Conservation (phyloP, 2,113 vertebrate species). For the Lasiurus cinereus region DNA sequence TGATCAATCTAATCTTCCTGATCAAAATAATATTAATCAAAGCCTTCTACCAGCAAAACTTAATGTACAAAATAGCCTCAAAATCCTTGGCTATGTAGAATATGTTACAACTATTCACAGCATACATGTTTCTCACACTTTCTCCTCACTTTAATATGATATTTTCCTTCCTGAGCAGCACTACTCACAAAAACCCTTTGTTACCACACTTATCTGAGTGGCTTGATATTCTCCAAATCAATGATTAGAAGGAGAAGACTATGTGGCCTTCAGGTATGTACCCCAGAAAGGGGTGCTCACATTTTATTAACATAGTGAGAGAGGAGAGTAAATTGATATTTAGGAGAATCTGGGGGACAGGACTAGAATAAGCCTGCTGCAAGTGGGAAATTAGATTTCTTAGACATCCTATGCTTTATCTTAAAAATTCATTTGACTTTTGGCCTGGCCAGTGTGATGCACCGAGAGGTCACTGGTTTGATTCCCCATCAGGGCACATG, state of each 20-base stretch:
- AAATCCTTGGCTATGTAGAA: not conserved
- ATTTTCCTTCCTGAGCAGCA: not conserved
- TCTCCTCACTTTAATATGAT: not conserved
- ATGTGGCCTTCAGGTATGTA: not conserved
- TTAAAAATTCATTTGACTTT: not conserved
- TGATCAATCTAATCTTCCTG: not conserved
- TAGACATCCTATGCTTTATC: not conserved
- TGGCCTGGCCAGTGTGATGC: not conserved
- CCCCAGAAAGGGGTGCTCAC: not conserved
- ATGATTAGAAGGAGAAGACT: not conserved
- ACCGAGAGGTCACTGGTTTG: too few species aligned
- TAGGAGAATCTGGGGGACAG: not conserved
- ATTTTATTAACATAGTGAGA: not conserved
- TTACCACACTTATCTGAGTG: not conserved
- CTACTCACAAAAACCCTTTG: not conserved
- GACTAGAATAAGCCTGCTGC: not conserved
- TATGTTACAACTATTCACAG: not conserved
- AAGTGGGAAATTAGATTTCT: not conserved
- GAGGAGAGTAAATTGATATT: not conserved
- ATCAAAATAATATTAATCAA: not conserved
- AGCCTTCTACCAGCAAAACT: not conserved
- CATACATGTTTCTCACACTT: not conserved
- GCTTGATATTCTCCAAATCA: not conserved
- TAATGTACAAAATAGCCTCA: not conserved
- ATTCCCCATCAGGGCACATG: too few species aligned